phyloP scores from a whole-genome alignment of 2,113 vertebrate species.

The Plotosus lineatus region DNA sequence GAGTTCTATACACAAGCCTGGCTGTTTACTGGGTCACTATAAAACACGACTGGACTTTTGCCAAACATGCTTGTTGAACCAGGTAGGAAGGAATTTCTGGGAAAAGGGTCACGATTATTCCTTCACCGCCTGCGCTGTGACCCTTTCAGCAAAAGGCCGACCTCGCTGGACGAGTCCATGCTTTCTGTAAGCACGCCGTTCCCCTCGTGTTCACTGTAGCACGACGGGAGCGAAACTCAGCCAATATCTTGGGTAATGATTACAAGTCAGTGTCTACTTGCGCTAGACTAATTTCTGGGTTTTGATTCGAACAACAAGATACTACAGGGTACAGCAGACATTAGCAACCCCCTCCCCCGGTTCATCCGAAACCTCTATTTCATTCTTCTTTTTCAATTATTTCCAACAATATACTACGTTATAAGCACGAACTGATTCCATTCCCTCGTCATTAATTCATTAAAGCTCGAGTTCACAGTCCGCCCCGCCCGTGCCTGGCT shows the following conservation, averaged over 20 bases:
- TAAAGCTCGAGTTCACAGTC: not conserved
- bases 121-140: slow-evolving; percentile 39
- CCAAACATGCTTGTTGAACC: not conserved
- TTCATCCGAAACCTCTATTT: not conserved
- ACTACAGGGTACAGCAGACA: not conserved
- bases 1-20: not conserved
- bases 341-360: not conserved
- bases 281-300: not conserved
- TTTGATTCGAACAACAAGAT: not conserved
- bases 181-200: slow-evolving; percentile 39
- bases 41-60: not conserved
- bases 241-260: slow-evolving; percentile 45
- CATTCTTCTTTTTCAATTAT: too few species aligned
- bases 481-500: too few species aligned
- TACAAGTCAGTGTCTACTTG: slow-evolving; percentile 31
- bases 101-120: not conserved
- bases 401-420: not conserved
- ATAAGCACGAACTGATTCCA: not conserved
- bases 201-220: slow-evolving; percentile 29
- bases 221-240: not conserved
- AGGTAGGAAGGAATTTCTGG: slow-evolving; percentile 23
- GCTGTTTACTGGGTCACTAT: not conserved
- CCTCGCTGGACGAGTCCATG: slow-evolving; percentile 56
- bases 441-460: not conserved
- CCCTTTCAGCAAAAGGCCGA: slow-evolving; percentile 43